Percentiles rank a stretch among this genome's conserved stretches.
phyloP scores from a whole-genome alignment of 1,140 invertebrate genomes.

The Zaprionus kolodkinae region DNA sequence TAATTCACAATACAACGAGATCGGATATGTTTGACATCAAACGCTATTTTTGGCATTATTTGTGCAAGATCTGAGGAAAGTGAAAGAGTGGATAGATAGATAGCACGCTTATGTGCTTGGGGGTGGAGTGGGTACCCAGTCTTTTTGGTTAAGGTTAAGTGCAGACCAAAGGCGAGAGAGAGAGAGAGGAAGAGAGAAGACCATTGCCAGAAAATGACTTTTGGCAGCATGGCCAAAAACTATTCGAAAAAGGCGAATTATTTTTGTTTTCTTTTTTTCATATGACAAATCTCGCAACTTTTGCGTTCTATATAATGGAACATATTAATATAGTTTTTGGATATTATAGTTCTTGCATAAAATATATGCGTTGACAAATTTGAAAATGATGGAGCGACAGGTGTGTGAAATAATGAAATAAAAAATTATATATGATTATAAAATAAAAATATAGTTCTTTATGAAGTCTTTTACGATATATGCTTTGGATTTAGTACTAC shows the following conservation, averaged over 20 bases:
- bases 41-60: conserved; percentile 48
- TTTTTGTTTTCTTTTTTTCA: background rate
- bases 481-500: too few relatives aligned
- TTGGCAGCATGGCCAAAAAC: conserved; percentile 51
- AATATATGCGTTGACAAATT: background rate
- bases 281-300: conserved; percentile 74
- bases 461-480: too few relatives aligned
- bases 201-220: conserved; percentile 27
- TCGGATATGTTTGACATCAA: conserved; percentile 45
- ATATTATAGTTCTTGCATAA: too few relatives aligned
- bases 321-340: conserved; percentile 1
- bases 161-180: conserved; percentile 14
- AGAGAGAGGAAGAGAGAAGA: background rate
- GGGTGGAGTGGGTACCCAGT: background rate
- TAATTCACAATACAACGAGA: conserved; percentile 60
- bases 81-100: background rate
- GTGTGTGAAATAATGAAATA: background rate
- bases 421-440: background rate
- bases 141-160: conserved; percentile 51
- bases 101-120: background rate
- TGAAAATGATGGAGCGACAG: background rate
- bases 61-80: conserved; percentile 23
- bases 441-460: too few relatives aligned
- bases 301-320: conserved; percentile 25
- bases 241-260: conserved; percentile 22